phyloP scores from a whole-genome alignment of 1,140 invertebrate genomes.

The Gryon sp. region DNA sequence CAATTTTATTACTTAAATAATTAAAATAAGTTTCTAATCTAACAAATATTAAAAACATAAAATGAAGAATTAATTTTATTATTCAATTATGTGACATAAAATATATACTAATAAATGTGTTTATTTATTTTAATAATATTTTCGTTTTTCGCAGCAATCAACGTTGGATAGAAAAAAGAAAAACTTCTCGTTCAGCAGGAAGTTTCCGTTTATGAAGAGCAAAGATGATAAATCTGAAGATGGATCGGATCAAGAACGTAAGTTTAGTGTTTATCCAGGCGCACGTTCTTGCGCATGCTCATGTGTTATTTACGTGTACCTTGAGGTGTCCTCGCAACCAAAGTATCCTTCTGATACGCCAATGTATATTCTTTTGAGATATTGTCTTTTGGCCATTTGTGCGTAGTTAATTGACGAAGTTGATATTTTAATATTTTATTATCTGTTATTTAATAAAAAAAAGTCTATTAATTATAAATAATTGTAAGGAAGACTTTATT shows the following conservation, averaged over 20 bases:
- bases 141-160: conserved; percentile 85
- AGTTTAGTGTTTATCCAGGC: conserved; percentile 80
- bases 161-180: conserved; percentile 98
- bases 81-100: no score
- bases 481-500: no score
- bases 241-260: conserved; percentile 98
- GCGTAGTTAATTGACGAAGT: conserved; percentile 54
- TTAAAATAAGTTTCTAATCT: no score
- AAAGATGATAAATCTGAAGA: conserved; percentile 99
- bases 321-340: conserved; percentile 56
- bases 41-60: no score
- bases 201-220: conserved; percentile 99
- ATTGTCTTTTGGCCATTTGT: conserved; percentile 43
- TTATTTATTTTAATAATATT: no score
- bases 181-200: conserved; percentile 97
- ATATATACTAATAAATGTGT: no score
- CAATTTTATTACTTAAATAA: no score
- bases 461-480: no score
- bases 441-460: no score
- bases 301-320: conserved; percentile 62
- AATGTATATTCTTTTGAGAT: conserved; percentile 40
- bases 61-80: no score
- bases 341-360: conserved; percentile 52
- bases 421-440: conserved; percentile 9
- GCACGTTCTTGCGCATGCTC: conserved; percentile 66